These are phyloP conservation scores for Muscicapa striata DNA, from an alignment of 2,797 vertebrate species.

Conservation along the genomic window DNA sequence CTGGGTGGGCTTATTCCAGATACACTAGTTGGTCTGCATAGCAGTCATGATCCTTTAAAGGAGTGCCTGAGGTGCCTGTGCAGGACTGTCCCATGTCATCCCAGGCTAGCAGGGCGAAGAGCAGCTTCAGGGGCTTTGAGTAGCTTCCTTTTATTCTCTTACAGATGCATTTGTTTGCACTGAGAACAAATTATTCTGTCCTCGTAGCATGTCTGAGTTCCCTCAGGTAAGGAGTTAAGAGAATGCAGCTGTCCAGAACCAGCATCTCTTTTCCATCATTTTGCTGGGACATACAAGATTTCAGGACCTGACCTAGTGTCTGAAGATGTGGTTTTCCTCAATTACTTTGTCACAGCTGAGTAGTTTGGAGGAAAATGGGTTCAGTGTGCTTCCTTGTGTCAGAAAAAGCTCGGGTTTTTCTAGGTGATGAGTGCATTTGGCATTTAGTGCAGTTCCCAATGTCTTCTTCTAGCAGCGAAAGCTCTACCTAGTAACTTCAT, in stretches of 20 bases:
- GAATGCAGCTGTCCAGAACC: background rate
- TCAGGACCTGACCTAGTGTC: background rate
- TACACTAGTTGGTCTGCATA: background rate
- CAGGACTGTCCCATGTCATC: background rate
- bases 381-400: background rate
- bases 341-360: background rate
- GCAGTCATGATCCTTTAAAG: background rate
- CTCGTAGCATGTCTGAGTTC: background rate
- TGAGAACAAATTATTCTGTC: background rate
- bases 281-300: background rate
- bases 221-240: background rate
- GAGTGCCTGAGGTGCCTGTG: background rate
- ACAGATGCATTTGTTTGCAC: background rate
- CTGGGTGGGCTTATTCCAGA: background rate
- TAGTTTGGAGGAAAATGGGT: background rate
- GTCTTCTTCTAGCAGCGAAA: background rate
- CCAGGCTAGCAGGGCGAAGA: background rate
- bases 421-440: background rate
- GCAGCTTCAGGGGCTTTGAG: background rate
- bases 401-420: background rate
- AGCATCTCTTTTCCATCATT: background rate
- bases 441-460: background rate
- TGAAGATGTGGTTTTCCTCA: background rate
- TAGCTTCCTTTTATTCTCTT: background rate
- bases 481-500: background rate